These are phyloP conservation scores for Apotomis betuletana DNA, from an alignment of 2,888 invertebrate genomes.

Conservation along the genomic window DNA sequence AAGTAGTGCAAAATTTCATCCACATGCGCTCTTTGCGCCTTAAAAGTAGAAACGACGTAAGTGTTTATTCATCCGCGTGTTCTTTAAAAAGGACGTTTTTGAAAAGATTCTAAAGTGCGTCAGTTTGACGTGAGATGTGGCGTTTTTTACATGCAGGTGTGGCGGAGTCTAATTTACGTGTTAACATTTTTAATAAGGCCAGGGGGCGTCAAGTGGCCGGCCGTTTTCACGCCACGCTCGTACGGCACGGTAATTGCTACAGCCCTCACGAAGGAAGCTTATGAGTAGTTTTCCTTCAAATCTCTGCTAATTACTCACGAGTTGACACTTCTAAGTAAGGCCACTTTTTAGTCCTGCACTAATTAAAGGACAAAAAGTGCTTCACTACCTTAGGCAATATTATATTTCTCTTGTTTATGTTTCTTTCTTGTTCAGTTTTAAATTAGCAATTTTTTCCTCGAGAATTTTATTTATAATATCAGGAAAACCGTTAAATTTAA, in stretches of 20 bases:
- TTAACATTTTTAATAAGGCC: constrained; percentile 83
- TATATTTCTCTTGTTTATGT: background rate
- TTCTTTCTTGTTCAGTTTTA: background rate
- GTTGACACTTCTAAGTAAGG: constrained; percentile 41
- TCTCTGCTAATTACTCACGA: constrained; percentile 76
- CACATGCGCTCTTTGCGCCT: background rate
- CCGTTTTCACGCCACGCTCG: constrained; percentile 74
- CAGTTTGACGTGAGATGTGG: constrained; percentile 23
- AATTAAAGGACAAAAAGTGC: constrained; percentile 23
- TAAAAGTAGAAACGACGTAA: background rate
- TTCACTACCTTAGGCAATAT: constrained; percentile 1
- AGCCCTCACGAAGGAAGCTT: constrained; percentile 79
- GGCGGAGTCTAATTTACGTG: constrained; percentile 78
- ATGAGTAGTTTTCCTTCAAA: constrained; percentile 82
- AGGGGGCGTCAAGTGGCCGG: constrained; percentile 80
- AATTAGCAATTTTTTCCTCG: too few species aligned
- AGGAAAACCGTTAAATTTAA: too few species aligned
- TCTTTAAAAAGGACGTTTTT: constrained; percentile 18
- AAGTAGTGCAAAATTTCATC: constrained; percentile 5
- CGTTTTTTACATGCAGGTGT: constrained; percentile 23
- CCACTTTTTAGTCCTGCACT: constrained; percentile 14
- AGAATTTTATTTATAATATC: too few species aligned
- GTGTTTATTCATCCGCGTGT: constrained; percentile 10
- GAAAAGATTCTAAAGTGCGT: constrained; percentile 8
- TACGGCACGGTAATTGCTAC: constrained; percentile 78